These are phyloP conservation scores for Pseudomugil tenellus DNA, from an alignment of 2,797 vertebrate species.

Conservation along the genomic window DNA sequence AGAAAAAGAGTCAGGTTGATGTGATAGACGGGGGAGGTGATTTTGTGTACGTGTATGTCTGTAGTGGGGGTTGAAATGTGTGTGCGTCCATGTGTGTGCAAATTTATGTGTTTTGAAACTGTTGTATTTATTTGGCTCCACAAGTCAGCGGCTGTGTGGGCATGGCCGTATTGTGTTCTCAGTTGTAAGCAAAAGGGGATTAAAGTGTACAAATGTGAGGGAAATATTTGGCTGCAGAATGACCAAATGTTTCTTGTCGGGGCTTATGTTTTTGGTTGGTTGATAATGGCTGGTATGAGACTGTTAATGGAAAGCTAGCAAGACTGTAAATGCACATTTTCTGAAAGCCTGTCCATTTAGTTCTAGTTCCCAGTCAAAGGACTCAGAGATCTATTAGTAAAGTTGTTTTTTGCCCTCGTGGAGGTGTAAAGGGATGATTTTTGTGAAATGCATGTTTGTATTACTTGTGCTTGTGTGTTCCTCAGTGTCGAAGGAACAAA, in stretches of 20 bases:
- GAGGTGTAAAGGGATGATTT: slow-evolving; percentile 51
- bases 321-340: slow-evolving; percentile 67
- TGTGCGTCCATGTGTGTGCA: slow-evolving; percentile 17
- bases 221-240: slow-evolving; percentile 61
- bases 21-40: slow-evolving; percentile 75
- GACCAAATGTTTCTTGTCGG: slow-evolving; percentile 58
- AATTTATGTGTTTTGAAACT: slow-evolving; percentile 34
- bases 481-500: slow-evolving; percentile 23
- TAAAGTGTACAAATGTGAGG: slow-evolving; percentile 62
- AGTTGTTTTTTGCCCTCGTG: slow-evolving; percentile 50
- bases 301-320: slow-evolving; percentile 64
- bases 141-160: slow-evolving; percentile 65
- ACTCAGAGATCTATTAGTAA: slow-evolving; percentile 58
- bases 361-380: slow-evolving; percentile 55
- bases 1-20: slow-evolving; percentile 75
- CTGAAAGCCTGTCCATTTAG: slow-evolving; percentile 67
- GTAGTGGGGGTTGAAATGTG: slow-evolving; percentile 47
- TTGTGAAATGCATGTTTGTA: slow-evolving; percentile 17
- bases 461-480: slow-evolving; percentile 10
- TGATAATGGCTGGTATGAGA: slow-evolving; percentile 59
- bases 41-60: slow-evolving; percentile 46
- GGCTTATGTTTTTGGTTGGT: slow-evolving; percentile 52
- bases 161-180: slow-evolving; percentile 54
- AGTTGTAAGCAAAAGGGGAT: slow-evolving; percentile 59
- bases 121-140: slow-evolving; percentile 63